Percentiles rank a stretch among this genome's conserved stretches.
These are phyloP conservation scores for Hoplodrina ambigua DNA, from an alignment of 2,888 invertebrate genomes.

Conservation along the genomic window DNA sequence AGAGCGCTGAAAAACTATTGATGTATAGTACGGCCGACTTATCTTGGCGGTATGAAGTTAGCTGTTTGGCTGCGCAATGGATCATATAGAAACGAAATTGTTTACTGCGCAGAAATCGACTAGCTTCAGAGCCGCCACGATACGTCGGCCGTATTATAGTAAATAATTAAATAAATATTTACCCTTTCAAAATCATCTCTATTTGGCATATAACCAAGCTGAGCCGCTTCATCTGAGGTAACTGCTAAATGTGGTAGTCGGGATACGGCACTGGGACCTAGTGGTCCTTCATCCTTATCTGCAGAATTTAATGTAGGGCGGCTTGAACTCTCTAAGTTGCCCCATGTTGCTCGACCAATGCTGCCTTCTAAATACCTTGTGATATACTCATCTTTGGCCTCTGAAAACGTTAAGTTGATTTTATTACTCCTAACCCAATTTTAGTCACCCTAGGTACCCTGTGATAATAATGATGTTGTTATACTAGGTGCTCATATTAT, in stretches of 20 bases:
- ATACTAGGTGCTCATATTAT: no score
- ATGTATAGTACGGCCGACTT: no score
- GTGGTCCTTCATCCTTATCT: slow-evolving; percentile 93
- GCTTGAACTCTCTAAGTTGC: slow-evolving; percentile 92
- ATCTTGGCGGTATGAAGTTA: no score
- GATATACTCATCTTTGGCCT: slow-evolving; percentile 97
- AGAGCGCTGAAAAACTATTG: no score
- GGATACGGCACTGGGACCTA: slow-evolving; percentile 93
- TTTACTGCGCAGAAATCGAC: no score
- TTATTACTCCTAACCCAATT: no score
- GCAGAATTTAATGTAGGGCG: slow-evolving; percentile 94
- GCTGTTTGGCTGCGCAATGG: no score
- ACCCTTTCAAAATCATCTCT: slow-evolving; percentile 99
- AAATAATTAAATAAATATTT: slow-evolving; percentile 56
- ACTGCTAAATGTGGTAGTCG: slow-evolving; percentile 95
- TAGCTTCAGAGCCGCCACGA: no score
- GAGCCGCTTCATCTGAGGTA: slow-evolving; percentile 95
- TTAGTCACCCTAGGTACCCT: no score
- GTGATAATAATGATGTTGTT: no score
- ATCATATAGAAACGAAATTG: no score
- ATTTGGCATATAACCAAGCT: slow-evolving; percentile 98
- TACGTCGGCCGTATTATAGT: no score
- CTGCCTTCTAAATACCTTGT: slow-evolving; percentile 96
- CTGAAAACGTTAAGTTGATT: slow-evolving; percentile 78
- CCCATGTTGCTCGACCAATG: slow-evolving; percentile 97